These are phyloP conservation scores for Uromys caudimaculatus DNA, from an alignment of 2,797 vertebrate species.

Conservation along the genomic window DNA sequence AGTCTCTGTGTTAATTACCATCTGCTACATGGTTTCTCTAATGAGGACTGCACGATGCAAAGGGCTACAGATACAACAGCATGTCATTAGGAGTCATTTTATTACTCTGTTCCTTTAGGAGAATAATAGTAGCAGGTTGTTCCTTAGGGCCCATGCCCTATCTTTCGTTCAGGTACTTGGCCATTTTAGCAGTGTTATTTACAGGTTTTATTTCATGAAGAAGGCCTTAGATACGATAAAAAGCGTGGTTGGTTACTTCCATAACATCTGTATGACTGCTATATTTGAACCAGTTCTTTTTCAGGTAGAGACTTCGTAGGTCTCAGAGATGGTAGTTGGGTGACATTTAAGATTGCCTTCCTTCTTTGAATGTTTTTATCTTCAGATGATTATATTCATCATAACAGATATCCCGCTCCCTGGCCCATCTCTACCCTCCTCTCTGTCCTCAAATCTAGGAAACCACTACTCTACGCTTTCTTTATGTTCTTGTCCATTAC, in stretches of 20 bases:
- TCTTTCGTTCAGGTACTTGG: not conserved
- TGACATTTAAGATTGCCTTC: not conserved
- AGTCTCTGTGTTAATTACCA: not conserved
- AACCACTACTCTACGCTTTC: too few relatives aligned
- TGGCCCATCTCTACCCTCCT: rapidly evolving
- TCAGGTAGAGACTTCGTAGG: not conserved
- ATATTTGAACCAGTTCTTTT: not conserved
- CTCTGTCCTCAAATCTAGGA: not conserved
- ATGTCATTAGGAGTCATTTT: not conserved
- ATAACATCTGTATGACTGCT: not conserved
- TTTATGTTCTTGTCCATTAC: not conserved
- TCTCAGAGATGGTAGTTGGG: not conserved
- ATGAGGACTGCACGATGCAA: not conserved
- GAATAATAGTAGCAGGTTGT: not conserved
- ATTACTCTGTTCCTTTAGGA: not conserved
- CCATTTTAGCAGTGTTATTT: not conserved
- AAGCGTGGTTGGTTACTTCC: not conserved
- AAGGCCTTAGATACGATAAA: not conserved
- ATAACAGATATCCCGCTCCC: rapidly evolving
- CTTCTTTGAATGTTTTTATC: not conserved
- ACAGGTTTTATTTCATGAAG: not conserved
- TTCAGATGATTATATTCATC: not conserved
- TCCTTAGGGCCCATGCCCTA: not conserved
- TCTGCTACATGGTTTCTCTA: not conserved
- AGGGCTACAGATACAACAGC: too few relatives aligned